Conservation (phyloP, 2,797 vertebrate species). For the Macrochelys suwanniensis region DNA sequence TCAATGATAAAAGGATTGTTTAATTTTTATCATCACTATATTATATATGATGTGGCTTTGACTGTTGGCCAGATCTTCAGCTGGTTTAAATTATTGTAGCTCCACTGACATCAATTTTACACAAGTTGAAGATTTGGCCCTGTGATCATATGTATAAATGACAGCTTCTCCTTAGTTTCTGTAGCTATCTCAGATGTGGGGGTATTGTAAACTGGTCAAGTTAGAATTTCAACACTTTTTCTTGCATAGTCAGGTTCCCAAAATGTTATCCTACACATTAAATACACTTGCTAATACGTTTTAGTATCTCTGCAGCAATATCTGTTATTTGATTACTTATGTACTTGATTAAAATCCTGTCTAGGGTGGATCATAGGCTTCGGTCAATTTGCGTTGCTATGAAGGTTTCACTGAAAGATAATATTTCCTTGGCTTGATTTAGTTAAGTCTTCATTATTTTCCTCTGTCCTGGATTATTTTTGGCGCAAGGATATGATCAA, state of each 20-base stretch:
- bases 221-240: neutral
- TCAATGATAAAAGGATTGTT: neutral
- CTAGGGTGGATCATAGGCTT: slow-evolving; percentile 19
- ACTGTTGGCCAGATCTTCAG: neutral
- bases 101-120: neutral
- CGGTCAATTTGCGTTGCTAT: slow-evolving; percentile 30
- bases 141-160: neutral
- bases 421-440: slow-evolving; percentile 24
- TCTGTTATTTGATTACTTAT: neutral
- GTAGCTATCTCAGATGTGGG: too few species aligned
- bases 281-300: neutral
- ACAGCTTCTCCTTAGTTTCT: neutral
- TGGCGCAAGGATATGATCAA: slow-evolving; percentile 32
- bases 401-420: slow-evolving; percentile 61
- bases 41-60: neutral
- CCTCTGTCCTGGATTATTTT: slow-evolving; percentile 51
- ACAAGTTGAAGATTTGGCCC: neutral
- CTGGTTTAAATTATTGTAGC: neutral
- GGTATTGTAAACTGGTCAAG: neutral
- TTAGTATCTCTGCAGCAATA: neutral
- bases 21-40: neutral
- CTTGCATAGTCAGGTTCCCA: neutral
- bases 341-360: neutral
- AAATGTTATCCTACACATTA: neutral
- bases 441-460: slow-evolving; percentile 55